Evolutionary conservation across 2,113 vertebrate genomes (phyloP).

Genomic region (Progne subis): DNA sequence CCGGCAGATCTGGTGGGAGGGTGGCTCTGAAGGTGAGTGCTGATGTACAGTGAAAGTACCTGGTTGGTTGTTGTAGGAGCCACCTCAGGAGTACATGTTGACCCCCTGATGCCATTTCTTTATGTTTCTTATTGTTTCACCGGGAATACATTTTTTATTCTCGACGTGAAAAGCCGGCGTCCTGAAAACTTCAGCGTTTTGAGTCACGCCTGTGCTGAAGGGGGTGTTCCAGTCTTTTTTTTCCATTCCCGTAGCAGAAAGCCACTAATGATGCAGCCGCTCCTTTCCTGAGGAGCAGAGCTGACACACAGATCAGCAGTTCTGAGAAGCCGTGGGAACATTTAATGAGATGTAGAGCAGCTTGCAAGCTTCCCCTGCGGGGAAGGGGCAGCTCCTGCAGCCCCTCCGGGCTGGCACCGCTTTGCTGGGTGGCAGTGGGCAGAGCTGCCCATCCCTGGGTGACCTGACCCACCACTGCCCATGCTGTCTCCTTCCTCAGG

Average conservation of each 20-base stretch:
- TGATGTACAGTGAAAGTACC: background rate
- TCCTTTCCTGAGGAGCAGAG: background rate
- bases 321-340: background rate
- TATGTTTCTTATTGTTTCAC: background rate
- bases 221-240: background rate
- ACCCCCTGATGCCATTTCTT: background rate
- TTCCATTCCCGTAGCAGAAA: background rate
- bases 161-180: background rate
- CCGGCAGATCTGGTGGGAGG: background rate
- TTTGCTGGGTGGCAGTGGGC: background rate
- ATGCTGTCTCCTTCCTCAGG: background rate
- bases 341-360: background rate
- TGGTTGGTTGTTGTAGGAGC: background rate
- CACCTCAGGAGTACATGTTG: background rate
- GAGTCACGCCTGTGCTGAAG: background rate
- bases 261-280: background rate
- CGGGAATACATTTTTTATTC: background rate
- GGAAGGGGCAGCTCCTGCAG: background rate
- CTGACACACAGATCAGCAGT: background rate
- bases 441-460: background rate
- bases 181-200: background rate
- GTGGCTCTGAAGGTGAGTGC: background rate
- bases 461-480: background rate
- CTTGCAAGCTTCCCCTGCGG: background rate
- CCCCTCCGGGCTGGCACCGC: accelerated